phyloP scores from a whole-genome alignment of 1,140 invertebrate genomes.

The Augochlora pura region DNA sequence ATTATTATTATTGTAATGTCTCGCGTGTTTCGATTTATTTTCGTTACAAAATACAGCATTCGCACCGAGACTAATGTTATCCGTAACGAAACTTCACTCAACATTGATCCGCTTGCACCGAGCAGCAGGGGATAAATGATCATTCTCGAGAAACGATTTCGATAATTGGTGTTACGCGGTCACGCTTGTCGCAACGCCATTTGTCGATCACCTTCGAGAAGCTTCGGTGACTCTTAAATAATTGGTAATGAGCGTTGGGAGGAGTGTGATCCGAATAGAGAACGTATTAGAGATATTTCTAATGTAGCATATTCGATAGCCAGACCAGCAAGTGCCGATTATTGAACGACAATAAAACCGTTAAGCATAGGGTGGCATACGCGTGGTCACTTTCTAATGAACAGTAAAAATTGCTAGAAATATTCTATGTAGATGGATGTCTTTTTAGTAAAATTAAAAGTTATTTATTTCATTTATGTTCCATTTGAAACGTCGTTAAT shows the following conservation, averaged over 20 bases:
- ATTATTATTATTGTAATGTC: conserved; percentile 59
- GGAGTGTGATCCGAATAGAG: background rate
- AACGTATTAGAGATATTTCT: background rate
- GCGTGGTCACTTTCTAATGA: background rate
- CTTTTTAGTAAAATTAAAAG: too few relatives aligned
- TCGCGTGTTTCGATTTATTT: conserved; percentile 42
- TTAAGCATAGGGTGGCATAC: background rate
- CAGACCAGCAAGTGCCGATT: background rate
- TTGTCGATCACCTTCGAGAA: too few relatives aligned
- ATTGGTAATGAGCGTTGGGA: background rate
- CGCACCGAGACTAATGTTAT: conserved; percentile 46
- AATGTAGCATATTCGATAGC: background rate
- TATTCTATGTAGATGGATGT: too few relatives aligned
- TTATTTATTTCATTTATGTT: too few relatives aligned
- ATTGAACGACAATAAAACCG: background rate
- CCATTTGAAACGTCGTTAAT: too few relatives aligned
- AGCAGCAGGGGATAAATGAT: too few relatives aligned
- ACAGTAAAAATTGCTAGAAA: background rate
- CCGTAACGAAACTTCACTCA: conserved; percentile 36
- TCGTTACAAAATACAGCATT: conserved; percentile 67
- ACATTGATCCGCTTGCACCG: background rate
- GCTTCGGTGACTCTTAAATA: background rate
- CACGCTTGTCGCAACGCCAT: too few relatives aligned
- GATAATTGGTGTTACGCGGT: too few relatives aligned
- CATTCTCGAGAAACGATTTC: too few relatives aligned